Percentiles rank a stretch among this genome's conserved stretches.
Conservation (phyloP, 2,797 vertebrate species). For the Sus cebifrons region DNA sequence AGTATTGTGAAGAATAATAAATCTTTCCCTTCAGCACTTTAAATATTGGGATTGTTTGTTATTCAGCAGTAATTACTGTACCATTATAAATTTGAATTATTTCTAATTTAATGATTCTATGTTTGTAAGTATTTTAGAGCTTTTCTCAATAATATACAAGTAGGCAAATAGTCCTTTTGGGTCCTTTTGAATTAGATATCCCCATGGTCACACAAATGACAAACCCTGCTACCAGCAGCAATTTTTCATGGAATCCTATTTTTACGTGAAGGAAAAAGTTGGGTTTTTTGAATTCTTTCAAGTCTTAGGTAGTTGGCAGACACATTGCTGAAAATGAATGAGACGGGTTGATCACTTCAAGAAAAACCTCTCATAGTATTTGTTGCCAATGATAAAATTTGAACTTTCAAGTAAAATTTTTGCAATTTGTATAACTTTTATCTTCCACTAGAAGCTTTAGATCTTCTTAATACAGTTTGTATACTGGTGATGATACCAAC, state of each 20-base stretch:
- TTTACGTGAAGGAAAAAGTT: conserved; percentile 29
- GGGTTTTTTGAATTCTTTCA: not conserved
- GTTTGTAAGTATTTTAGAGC: not conserved
- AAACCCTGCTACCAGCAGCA: not conserved
- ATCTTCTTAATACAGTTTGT: not conserved
- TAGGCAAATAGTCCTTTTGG: not conserved
- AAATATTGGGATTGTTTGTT: conserved; percentile 27
- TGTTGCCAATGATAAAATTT: not conserved
- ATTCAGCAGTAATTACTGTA: not conserved
- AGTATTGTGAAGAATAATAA: not conserved
- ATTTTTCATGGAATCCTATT: not conserved
- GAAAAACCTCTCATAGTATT: not conserved
- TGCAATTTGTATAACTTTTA: not conserved
- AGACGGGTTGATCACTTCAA: not conserved
- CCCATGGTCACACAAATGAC: not conserved
- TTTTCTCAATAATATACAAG: not conserved
- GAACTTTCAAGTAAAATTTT: not conserved
- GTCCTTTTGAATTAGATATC: not conserved
- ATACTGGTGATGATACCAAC: not conserved
- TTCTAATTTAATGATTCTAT: not conserved
- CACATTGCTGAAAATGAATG: conserved; percentile 25
- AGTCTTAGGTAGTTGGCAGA: not conserved
- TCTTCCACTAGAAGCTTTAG: not conserved
- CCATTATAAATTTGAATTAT: conserved; percentile 41
- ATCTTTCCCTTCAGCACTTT: not conserved